Base-by-base conservation (phyloP, 2,888 invertebrate genomes). In the Scrobipalpa costella region DNA sequence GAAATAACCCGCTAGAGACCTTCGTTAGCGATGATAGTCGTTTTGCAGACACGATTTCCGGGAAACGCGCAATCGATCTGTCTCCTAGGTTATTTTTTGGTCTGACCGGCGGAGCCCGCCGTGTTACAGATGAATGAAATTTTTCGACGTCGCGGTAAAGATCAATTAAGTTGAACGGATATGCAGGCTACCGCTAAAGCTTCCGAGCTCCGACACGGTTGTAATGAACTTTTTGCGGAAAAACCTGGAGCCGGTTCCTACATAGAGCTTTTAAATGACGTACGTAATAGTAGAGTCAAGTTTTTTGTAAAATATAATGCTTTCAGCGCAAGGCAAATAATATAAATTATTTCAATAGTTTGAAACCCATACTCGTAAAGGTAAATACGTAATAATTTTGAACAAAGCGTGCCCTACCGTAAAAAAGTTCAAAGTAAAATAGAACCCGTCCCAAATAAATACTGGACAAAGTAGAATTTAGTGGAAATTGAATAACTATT, bases 161-260 rank as follows among this genome's bases (percentile, higher is more conserved):
- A 52, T 52, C 50, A 52, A 52, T 52, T 52, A 52, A 52, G 50
- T 52, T 52, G 13, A 52, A 13, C 50, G 50, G 50, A 52, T 52
- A 52, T 52, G 50, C 50, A 52, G 21, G 50, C 50, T 52, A 13
- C 44, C 44, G 44, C 44, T 9, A 15, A 44, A 44, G 44, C 44
- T 44, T 15, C 44, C 50, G 19, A 52, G 50, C 50, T 19, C 49
- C 19, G 50, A 27, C 21, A 21, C 50, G 21, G 19, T 11, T 2
- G 49, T 49, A 21, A 21, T 52, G 5, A 52, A 52, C 21, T 52
- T 52, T 52, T 52, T 19, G 50, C 50, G 11, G 21, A 21, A 52
- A 21, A 52, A 21, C 3, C 21, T 52, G 6, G 21, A 11, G 50
- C 50, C 21, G 50, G 21, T 19, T 52, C 13, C 11, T 13, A n/a